Evolutionary conservation across 1,140 invertebrate genomes (phyloP).

Genomic region (Eriocheir sinensis): DNA sequence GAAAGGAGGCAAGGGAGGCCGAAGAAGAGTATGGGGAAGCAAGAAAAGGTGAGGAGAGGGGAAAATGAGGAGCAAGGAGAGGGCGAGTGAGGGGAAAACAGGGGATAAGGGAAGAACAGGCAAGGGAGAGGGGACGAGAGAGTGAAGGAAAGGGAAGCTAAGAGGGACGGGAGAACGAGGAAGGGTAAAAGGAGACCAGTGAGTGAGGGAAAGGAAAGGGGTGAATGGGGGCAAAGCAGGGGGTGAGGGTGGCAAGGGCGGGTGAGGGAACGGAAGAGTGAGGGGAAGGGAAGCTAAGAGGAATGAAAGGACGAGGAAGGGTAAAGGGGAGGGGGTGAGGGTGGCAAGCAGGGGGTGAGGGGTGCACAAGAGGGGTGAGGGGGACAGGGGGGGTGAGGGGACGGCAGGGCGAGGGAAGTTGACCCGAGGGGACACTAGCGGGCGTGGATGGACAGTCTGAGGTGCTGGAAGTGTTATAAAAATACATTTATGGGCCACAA

Average conservation of each 20-base stretch:
- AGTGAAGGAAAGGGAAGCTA: too few relatives aligned
- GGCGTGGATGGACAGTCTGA: background rate
- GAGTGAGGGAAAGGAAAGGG: background rate
- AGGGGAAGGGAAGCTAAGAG: too few relatives aligned
- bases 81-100: too few relatives aligned
- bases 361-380: too few relatives aligned
- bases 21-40: too few relatives aligned
- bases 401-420: background rate
- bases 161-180: too few relatives aligned
- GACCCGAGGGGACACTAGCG: background rate
- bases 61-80: too few relatives aligned
- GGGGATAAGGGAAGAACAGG: too few relatives aligned
- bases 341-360: background rate
- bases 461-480: background rate
- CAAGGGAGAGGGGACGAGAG: too few relatives aligned
- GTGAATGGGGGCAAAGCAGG: background rate
- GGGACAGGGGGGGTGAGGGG: background rate
- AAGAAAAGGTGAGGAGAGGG: too few relatives aligned
- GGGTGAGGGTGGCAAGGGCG: background rate
- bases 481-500: background rate
- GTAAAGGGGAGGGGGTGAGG: background rate
- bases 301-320: too few relatives aligned
- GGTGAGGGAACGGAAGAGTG: background rate
- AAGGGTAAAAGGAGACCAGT: constrained; percentile 6
- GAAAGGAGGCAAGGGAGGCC: too few relatives aligned